These are phyloP conservation scores for Myrmecobius fasciatus DNA, from an alignment of 2,113 vertebrate species.

Conservation along the genomic window DNA sequence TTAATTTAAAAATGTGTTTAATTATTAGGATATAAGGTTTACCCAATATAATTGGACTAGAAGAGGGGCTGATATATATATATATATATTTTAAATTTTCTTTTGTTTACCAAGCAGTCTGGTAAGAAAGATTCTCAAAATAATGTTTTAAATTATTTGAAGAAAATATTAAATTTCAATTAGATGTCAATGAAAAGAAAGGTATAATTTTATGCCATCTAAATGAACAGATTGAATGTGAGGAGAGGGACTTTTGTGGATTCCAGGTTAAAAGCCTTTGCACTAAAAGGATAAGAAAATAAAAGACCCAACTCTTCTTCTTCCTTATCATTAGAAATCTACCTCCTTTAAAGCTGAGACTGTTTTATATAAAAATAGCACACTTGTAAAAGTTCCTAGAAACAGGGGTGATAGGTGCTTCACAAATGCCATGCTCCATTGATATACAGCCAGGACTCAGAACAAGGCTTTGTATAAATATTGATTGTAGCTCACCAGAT, in stretches of 20 bases:
- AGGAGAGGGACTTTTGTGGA: background rate
- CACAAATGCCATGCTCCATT: background rate
- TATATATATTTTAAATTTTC: no score
- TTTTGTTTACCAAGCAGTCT: background rate
- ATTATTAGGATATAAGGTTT: background rate
- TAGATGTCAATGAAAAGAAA: background rate
- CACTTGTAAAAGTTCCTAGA: background rate
- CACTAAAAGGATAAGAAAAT: background rate
- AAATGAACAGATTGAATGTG: background rate
- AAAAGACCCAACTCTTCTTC: background rate
- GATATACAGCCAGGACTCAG: background rate
- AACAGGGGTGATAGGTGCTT: background rate
- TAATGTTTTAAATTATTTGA: background rate
- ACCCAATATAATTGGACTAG: background rate
- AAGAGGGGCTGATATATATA: background rate
- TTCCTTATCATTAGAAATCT: background rate
- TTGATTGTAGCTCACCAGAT: slow-evolving; percentile 8
- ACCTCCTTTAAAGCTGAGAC: background rate
- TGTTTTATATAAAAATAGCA: background rate
- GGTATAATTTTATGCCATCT: background rate
- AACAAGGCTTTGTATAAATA: background rate
- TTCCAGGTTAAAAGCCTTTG: background rate
- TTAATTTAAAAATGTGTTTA: background rate
- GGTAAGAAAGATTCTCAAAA: background rate
- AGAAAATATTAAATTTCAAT: background rate